Conservation (phyloP, 2,797 vertebrate species). For the Pristis pectinata region DNA sequence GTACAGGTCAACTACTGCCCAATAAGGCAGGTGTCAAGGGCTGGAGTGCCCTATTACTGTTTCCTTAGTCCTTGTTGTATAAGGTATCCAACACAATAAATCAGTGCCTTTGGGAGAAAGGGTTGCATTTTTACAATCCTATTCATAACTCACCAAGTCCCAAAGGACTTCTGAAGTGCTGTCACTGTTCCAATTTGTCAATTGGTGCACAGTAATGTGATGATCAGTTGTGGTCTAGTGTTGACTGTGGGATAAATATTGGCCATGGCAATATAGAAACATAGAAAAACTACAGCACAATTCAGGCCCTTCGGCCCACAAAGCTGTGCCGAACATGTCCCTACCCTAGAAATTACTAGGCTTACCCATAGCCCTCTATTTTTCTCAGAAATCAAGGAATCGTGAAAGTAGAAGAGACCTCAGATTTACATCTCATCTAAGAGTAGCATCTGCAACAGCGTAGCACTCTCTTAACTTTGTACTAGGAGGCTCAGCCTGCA, state of each 20-base stretch:
- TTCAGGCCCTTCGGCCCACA: too few species aligned
- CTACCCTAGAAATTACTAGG: too few species aligned
- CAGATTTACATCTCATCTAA: background rate
- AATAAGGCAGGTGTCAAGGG: background rate
- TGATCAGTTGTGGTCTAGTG: background rate
- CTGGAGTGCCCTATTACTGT: background rate
- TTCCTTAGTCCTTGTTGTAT: too few species aligned
- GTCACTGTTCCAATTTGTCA: background rate
- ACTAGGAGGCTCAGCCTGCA: background rate
- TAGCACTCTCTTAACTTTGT: background rate
- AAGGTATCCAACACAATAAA: background rate
- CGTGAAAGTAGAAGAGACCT: background rate
- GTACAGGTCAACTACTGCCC: background rate
- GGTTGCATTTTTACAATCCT: background rate
- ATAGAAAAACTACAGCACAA: too few species aligned
- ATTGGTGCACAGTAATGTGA: background rate
- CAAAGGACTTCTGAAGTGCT: background rate
- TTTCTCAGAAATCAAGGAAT: background rate
- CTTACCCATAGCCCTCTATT: too few species aligned
- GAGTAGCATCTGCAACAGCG: background rate
- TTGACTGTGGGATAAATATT: background rate
- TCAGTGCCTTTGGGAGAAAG: background rate
- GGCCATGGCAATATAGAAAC: background rate
- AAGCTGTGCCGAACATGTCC: too few species aligned
- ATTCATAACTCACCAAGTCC: background rate